A percentile compares a stretch with the other conserved stretches of the same genome.
phyloP scores from a whole-genome alignment of 2,113 vertebrate genomes.

The Lipotes vexillifer region DNA sequence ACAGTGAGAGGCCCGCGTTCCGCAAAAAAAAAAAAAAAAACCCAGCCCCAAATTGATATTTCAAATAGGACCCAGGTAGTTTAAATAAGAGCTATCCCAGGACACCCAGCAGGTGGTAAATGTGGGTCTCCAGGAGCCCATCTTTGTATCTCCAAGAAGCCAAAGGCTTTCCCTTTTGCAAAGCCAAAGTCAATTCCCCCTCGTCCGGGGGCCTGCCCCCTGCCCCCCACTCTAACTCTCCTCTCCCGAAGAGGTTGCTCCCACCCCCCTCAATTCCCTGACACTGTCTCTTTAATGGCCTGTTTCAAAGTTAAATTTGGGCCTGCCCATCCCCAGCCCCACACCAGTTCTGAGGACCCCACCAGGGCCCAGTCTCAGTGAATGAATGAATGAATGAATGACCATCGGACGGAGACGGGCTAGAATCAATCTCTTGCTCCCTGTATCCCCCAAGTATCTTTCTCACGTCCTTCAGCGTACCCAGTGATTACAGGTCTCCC shows the following conservation, averaged over 20 bases:
- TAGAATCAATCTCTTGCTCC: not conserved
- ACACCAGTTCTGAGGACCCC: not conserved
- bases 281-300: not conserved
- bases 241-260: not conserved
- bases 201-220: not conserved
- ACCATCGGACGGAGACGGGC: too few relatives aligned
- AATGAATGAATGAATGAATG: not conserved
- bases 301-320: not conserved
- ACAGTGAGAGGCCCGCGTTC: too few relatives aligned
- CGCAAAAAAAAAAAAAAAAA: not conserved
- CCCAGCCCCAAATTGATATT: not conserved
- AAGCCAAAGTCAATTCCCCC: not conserved
- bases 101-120: not conserved
- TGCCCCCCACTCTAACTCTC: too few relatives aligned
- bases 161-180: not conserved
- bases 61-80: not conserved
- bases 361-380: not conserved
- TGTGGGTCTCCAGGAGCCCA: not conserved
- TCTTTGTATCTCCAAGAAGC: not conserved
- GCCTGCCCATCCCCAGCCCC: too few relatives aligned
- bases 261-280: not conserved
- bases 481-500: not conserved
- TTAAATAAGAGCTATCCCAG: not conserved
- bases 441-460: not conserved
- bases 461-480: not conserved